Evolutionary conservation across 2,797 vertebrate species (phyloP), one percentile per base, ranked within the genome.

Genomic region (Loris lydekkerianus): DNA sequence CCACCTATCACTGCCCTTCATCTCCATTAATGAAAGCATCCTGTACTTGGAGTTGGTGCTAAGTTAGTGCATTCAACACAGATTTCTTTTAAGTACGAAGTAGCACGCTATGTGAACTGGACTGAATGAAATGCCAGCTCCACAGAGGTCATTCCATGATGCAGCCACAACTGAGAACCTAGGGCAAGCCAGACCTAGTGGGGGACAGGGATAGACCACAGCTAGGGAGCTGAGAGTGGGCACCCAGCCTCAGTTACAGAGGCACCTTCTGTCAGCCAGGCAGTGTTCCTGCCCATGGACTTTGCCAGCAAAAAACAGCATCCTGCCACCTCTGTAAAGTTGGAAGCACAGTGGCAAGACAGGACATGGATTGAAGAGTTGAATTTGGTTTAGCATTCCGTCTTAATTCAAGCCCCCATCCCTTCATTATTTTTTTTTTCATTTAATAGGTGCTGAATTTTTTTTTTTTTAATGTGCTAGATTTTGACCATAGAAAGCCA

Each of bases 101-200:
- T 34, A 92, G 85, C 85, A 80, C 95, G 86, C 93, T 91, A 95
- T 86, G 60, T 89, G 65, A 63, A 87, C 13, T 9, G 89, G 92
- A 61, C 0, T 11, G 72, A 76, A 94, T 85, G 40, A 97, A 89
- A 85, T 86, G 86, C 78, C 77, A 83, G 70, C 83, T 80, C 4
- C 8, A n/a, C 89, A 82, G 87, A 76, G 96, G 94, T 93, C 67
- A 20, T 58, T 67, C 69, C 61, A 37, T 95, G 85, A 91, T 70
- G 94, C 84, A 63, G 49, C 3, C 53, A 7, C 31, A 72, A 86
- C 94, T 63, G 84, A 7, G 25, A 60, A 88, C 25, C 63, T 61
- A 92, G n/a, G 63, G 40, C 8, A 77, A 67, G 23, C 81, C 43
- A 63, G 29, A 21, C 40, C 7, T 0, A 18, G 40, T 15, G 21